These are phyloP conservation scores for Lateolabrax maculatus DNA, from an alignment of 2,797 vertebrate genomes.

Conservation along the genomic window DNA sequence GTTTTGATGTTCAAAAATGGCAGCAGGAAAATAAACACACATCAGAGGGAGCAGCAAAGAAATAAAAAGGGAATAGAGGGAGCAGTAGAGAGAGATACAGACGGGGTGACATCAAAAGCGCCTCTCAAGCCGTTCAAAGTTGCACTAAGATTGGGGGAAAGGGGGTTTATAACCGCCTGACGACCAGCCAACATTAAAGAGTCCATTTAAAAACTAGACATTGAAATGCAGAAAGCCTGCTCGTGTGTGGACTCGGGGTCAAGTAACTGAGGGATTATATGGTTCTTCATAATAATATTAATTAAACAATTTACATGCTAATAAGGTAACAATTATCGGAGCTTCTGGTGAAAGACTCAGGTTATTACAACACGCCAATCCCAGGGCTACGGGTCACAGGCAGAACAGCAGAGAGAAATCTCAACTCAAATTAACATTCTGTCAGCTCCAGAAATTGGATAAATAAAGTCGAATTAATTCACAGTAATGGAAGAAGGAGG, in stretches of 20 bases:
- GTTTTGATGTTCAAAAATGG: conserved; percentile 93
- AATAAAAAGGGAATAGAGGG: conserved; percentile 76
- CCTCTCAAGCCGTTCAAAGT: conserved; percentile 85
- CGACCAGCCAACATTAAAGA: conserved; percentile 88
- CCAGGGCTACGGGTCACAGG: conserved; percentile 94
- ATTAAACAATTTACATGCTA: conserved; percentile 99
- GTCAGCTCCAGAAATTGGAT: conserved; percentile 99
- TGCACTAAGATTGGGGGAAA: conserved; percentile 84
- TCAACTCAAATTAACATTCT: conserved; percentile 99
- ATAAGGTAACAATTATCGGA: conserved; percentile 99
- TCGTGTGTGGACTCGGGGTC: conserved; percentile 92
- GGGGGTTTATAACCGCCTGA: conserved; percentile 82
- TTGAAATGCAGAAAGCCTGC: conserved; percentile 94
- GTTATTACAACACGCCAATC: conserved; percentile 99
- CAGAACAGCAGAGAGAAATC: conserved; percentile 92
- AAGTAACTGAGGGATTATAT: conserved; percentile 99
- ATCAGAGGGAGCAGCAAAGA: conserved; percentile 78
- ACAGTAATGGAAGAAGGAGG: conserved; percentile 90
- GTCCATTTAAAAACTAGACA: conserved; percentile 92
- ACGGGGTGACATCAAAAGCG: conserved; percentile 86
- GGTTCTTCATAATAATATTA: conserved; percentile 99
- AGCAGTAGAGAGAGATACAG: conserved; percentile 83
- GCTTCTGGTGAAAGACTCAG: conserved; percentile 99
- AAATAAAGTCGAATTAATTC: conserved; percentile 99
- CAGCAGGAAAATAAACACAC: conserved; percentile 93